A percentile compares a stretch with the other conserved stretches of the same genome.
Evolutionary conservation across 2,797 vertebrate genomes (phyloP).

Genomic region (Pseudomugil tenellus): DNA sequence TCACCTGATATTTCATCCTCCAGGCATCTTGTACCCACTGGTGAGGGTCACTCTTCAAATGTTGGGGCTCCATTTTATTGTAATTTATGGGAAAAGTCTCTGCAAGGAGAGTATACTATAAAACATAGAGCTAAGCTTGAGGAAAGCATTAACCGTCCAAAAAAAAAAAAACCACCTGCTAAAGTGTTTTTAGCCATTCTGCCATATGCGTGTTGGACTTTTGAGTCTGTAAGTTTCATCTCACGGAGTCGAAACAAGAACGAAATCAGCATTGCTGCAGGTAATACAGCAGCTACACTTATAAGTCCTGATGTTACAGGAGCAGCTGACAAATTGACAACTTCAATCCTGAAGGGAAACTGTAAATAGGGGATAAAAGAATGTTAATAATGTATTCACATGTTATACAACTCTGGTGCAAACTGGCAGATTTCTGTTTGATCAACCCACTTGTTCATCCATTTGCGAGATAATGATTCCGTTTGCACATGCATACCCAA

Average conservation of each 20-base stretch:
- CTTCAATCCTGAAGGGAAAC: slow-evolving; percentile 62
- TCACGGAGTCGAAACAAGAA: slow-evolving; percentile 81
- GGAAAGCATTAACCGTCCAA: not conserved
- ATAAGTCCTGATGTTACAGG: slow-evolving; percentile 76
- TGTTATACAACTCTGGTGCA: not conserved
- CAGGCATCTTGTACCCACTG: slow-evolving; percentile 53
- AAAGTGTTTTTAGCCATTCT: slow-evolving; percentile 16
- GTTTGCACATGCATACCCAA: slow-evolving; percentile 73
- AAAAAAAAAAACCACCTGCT: slow-evolving; percentile 60
- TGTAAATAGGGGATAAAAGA: slow-evolving; percentile 53
- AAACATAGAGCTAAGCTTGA: not conserved
- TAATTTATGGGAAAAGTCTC: slow-evolving; percentile 34
- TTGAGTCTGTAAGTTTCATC: slow-evolving; percentile 43
- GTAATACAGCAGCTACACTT: slow-evolving; percentile 73
- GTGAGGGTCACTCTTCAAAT: slow-evolving; percentile 50
- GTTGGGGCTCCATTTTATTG: slow-evolving; percentile 27
- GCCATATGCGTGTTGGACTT: not conserved
- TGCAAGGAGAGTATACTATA: slow-evolving; percentile 28
- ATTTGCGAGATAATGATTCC: slow-evolving; percentile 64
- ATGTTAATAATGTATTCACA: not conserved
- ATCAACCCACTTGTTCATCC: slow-evolving; percentile 72
- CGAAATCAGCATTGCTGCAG: slow-evolving; percentile 74
- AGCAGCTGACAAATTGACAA: slow-evolving; percentile 59
- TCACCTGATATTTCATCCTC: slow-evolving; percentile 74
- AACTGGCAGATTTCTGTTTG: not conserved